Conservation (phyloP, 2,113 vertebrate species). For the Lepus europaeus region DNA sequence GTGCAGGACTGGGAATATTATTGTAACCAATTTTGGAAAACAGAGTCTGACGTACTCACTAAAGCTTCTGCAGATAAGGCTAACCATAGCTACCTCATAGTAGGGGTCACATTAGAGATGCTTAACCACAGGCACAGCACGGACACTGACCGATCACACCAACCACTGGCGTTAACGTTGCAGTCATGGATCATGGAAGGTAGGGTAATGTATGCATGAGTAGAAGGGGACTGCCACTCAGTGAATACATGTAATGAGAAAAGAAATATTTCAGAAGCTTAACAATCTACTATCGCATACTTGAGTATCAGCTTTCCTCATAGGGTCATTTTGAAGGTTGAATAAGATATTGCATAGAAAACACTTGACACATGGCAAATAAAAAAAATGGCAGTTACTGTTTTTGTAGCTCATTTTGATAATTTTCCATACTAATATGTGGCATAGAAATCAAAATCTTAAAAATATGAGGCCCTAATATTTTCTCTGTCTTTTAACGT, state of each 20-base stretch:
- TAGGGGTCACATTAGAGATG: not conserved
- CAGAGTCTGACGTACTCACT: not conserved
- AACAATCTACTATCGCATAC: not conserved
- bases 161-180: not conserved
- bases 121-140: not conserved
- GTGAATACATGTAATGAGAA: not conserved
- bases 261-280: not conserved
- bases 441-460: conserved; percentile 20
- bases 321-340: not conserved
- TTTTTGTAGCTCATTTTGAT: not conserved
- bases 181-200: not conserved
- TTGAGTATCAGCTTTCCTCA: not conserved
- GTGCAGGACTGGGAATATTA: not conserved
- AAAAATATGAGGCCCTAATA: not conserved
- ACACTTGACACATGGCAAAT: not conserved
- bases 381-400: not conserved
- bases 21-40: not conserved
- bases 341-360: not conserved
- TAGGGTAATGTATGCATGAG: not conserved
- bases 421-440: conserved; percentile 14
- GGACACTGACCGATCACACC: not conserved
- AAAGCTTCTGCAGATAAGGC: not conserved
- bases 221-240: not conserved
- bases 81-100: not conserved
- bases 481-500: not conserved